Base-by-base conservation (phyloP, 2,888 invertebrate genomes). In the Anthrax anthrax region DNA sequence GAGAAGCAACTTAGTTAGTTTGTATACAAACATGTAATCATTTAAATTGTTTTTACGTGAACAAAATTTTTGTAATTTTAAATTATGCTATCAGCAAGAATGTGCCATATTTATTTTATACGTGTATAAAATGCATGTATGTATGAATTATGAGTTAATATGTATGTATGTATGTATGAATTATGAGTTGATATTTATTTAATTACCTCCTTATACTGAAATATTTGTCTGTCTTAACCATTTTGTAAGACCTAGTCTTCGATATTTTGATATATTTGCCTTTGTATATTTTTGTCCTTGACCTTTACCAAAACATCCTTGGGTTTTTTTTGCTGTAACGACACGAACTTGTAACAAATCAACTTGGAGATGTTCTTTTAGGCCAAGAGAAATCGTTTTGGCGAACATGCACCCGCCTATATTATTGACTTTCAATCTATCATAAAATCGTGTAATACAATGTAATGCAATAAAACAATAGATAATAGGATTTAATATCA, bases 331-430 rank as follows among this genome's bases (percentile, higher is more conserved):
- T 37, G 76, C 76, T 42, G 81, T 82, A 54, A 88, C 74, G 48
- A 83, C 76, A 60, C 79, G 76, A 51, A 80, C 70, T 53, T 71
- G 73, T 54, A 88, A 72, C 49, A 69, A 54, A 63, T 84, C 80
- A 55, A 83, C 74, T 70, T 88, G 83, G 47, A 88, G 72, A 68
- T 78, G 86, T 65, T 88, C 88, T 58, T 79, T 78, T 44, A 77
- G 75, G 52, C 78, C 78, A 54, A 76, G 72, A 46, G 80, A 78
- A 50, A 85, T 80, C 72, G 74, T 57, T 78, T 74, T 39, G 88
- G 87, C 70, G 88, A 88, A 88, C 88, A 89, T 23, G 88, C 88
- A 43, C 88, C 88, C 42, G n/a, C 86, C 84, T 58, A 80, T 80
- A 58, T 76, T 76, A 65, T 87, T 84, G 58, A 78, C 77, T 57